Conservation (phyloP, 2,888 invertebrate genomes). For the Pseudococcus viburni region DNA sequence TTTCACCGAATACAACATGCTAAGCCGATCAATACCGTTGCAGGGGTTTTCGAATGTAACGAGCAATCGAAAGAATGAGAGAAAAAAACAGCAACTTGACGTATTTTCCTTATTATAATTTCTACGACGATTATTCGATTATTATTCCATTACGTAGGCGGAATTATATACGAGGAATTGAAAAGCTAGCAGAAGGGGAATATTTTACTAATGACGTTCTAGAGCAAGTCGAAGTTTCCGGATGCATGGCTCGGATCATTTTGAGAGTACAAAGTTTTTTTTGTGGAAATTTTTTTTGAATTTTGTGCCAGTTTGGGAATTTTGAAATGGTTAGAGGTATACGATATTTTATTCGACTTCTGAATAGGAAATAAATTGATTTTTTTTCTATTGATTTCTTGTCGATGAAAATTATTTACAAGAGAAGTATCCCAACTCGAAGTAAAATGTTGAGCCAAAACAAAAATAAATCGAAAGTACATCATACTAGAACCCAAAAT, state of each 20-base stretch:
- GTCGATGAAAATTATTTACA: too few species aligned
- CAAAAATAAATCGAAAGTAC: too few species aligned
- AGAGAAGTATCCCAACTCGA: too few species aligned
- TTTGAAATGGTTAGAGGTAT: too few species aligned
- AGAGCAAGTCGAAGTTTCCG: not conserved
- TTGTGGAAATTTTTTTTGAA: not conserved
- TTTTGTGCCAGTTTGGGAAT: too few species aligned
- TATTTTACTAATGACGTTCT: slow-evolving; percentile 18
- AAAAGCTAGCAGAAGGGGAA: not conserved
- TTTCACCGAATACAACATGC: not conserved
- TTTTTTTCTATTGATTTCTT: too few species aligned
- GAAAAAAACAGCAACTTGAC: not conserved
- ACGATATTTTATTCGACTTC: too few species aligned
- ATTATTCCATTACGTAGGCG: slow-evolving; percentile 28
- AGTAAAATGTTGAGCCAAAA: too few species aligned
- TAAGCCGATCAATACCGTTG: slow-evolving; percentile 1
- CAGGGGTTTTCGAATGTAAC: slow-evolving; percentile 7
- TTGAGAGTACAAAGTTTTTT: not conserved
- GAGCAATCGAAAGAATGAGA: not conserved
- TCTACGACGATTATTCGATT: slow-evolving; percentile 29
- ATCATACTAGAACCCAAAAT: too few species aligned
- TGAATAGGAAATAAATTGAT: too few species aligned
- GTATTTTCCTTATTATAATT: slow-evolving; percentile 37
- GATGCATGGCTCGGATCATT: too few species aligned
- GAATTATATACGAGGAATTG: not conserved